Evolutionary conservation across 1,140 invertebrate genomes (phyloP).

Genomic region (Anoplolepis gracilipes): DNA sequence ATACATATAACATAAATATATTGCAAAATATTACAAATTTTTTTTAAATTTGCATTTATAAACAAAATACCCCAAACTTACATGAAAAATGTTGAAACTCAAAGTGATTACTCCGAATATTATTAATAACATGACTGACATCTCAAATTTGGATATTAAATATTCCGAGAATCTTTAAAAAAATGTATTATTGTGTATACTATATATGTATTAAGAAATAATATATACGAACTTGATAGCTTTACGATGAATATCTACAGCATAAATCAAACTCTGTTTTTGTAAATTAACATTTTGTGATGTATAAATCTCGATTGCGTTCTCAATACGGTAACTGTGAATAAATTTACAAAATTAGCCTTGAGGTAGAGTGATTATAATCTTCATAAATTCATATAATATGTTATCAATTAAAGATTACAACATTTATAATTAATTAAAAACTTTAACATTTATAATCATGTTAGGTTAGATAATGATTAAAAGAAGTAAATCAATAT

Average conservation of each 20-base stretch:
- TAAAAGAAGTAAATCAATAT: no score
- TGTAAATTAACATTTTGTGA: background rate
- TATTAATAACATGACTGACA: background rate
- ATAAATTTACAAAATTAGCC: no score
- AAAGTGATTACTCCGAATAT: background rate
- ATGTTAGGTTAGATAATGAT: no score
- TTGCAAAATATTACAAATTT: background rate
- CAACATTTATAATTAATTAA: no score
- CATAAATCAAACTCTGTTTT: background rate
- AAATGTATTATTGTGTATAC: background rate
- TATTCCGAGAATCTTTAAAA: background rate
- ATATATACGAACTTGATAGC: background rate
- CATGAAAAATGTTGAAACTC: constrained; percentile 11
- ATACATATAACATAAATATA: no score
- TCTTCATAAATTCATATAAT: no score
- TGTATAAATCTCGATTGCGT: background rate
- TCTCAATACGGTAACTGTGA: background rate
- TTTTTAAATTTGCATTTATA: background rate
- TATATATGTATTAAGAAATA: background rate
- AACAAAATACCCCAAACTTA: background rate
- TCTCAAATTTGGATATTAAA: background rate
- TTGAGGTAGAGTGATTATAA: no score
- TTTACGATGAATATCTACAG: constrained; percentile 19
- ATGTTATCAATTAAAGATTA: no score
- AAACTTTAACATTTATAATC: no score